phyloP scores from a whole-genome alignment of 2,888 invertebrate species.

The Ametastegia equiseti region DNA sequence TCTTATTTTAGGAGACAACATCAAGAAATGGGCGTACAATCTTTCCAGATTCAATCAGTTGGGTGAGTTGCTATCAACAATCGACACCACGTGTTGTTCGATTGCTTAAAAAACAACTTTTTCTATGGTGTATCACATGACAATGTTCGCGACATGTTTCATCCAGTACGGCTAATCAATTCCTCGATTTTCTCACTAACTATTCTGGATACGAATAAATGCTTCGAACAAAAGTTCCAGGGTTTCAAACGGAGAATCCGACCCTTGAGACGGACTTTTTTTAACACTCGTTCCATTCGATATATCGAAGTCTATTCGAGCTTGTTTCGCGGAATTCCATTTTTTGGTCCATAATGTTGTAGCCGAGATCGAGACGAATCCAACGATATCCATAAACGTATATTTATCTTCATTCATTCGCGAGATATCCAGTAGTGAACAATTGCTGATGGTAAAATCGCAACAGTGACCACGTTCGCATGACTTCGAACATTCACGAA shows the following conservation, averaged over 20 bases:
- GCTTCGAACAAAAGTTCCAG: not conserved
- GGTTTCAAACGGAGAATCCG: not conserved
- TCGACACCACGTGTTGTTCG: not conserved
- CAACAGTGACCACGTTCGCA: no score
- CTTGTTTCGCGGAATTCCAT: not conserved
- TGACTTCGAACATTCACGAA: not conserved
- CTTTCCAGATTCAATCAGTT: conserved; percentile 30
- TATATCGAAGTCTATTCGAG: not conserved
- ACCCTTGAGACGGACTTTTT: not conserved
- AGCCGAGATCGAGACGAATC: not conserved
- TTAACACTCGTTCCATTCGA: not conserved
- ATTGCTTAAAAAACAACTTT: not conserved
- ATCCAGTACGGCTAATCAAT: not conserved
- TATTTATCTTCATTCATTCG: not conserved
- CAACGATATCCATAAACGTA: not conserved
- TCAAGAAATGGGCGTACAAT: conserved; percentile 42
- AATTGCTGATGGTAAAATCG: no score
- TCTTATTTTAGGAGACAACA: not conserved
- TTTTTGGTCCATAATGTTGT: not conserved
- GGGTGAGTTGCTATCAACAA: not conserved
- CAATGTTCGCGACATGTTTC: not conserved
- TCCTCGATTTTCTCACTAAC: not conserved
- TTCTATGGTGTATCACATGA: not conserved
- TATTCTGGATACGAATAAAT: not conserved
- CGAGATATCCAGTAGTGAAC: not conserved